These are phyloP conservation scores for Yoshiicerus persimilis DNA, from an alignment of 1,140 invertebrate species.

Conservation along the genomic window DNA sequence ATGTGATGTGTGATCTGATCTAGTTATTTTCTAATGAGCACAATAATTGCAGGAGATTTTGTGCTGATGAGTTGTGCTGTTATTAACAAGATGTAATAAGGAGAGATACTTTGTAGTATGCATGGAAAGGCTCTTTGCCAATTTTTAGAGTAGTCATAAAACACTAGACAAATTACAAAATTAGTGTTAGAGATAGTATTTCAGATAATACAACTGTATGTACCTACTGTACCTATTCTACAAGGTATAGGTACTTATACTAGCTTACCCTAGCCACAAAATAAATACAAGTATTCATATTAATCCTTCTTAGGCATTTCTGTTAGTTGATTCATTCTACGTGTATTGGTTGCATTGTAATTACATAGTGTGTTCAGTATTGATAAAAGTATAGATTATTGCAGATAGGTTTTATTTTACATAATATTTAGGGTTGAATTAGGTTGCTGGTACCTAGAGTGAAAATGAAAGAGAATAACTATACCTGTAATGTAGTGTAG, in stretches of 20 bases:
- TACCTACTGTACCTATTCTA: not conserved
- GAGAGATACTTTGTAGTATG: not conserved
- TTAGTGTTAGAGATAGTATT: not conserved
- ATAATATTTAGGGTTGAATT: no score
- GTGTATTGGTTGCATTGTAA: not conserved
- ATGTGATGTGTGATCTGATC: slow-evolving; percentile 17
- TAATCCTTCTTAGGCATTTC: no score
- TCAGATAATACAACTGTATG: not conserved
- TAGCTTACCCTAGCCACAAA: no score
- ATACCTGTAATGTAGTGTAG: not conserved
- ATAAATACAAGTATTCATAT: no score
- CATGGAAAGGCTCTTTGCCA: not conserved
- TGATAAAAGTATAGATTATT: no score
- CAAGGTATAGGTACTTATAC: no score
- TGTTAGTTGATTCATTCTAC: not conserved
- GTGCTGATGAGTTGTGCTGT: not conserved
- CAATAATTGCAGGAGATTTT: slow-evolving; percentile 17
- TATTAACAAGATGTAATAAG: slow-evolving; percentile 16
- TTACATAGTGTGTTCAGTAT: not conserved
- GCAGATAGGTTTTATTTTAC: not conserved
- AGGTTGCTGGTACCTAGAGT: not conserved
- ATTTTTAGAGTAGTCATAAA: not conserved
- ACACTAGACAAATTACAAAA: not conserved
- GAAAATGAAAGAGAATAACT: not conserved
- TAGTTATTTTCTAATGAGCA: slow-evolving; percentile 19